Evolutionary conservation across 2,113 vertebrate genomes (phyloP).

Genomic region (Petroica traversi): DNA sequence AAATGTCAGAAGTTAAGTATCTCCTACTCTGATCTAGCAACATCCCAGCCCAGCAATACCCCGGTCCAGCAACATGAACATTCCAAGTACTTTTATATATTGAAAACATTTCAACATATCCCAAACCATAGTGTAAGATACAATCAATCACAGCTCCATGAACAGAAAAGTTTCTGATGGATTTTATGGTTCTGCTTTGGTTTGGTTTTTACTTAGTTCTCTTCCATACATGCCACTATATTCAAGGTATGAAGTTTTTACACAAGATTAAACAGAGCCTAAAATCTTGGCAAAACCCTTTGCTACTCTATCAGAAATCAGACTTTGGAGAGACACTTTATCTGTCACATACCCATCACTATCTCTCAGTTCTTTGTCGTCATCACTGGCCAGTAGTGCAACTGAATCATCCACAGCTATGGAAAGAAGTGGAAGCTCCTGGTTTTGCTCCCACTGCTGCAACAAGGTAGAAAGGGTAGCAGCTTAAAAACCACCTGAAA

Average conservation of each 20-base stretch:
- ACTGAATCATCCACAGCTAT: background rate
- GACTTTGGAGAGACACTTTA: background rate
- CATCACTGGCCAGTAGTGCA: background rate
- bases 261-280: background rate
- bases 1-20: background rate
- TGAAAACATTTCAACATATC: background rate
- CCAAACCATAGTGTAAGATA: background rate
- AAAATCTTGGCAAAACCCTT: background rate
- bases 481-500: background rate
- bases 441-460: background rate
- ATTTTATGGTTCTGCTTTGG: background rate
- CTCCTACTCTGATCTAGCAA: background rate
- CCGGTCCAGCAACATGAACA: too few species aligned
- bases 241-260: background rate
- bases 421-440: background rate
- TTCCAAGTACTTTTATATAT: background rate
- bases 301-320: background rate
- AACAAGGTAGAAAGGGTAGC: background rate
- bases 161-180: background rate
- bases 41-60: background rate
- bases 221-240: background rate
- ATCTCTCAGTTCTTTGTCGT: background rate
- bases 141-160: background rate
- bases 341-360: background rate
- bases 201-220: background rate